Evolutionary conservation across 1,140 invertebrate genomes (phyloP).

Genomic region (Tetraneura akinire): DNA sequence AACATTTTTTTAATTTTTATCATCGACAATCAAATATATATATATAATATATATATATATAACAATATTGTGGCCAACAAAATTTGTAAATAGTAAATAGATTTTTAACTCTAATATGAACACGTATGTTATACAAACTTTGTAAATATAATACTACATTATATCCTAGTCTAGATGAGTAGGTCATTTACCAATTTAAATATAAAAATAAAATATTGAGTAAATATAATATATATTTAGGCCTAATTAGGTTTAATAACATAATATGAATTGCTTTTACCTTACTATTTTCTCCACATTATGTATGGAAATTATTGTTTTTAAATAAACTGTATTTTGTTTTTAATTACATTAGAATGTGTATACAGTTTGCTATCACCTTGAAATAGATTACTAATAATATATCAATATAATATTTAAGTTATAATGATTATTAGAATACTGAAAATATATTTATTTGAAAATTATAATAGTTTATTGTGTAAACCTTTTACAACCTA

Average conservation of each 20-base stretch:
- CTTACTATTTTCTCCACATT: constrained; percentile 19
- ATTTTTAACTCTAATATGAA: constrained; percentile 13
- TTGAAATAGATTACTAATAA: constrained; percentile 12
- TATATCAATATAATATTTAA: constrained; percentile 11
- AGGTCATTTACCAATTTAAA: constrained; percentile 28
- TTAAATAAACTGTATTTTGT: not conserved
- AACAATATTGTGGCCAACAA: constrained; percentile 46
- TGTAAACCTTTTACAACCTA: constrained; percentile 20
- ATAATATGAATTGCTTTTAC: constrained; percentile 20
- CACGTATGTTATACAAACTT: not conserved
- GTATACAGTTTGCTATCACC: constrained; percentile 20
- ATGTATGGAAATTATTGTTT: not conserved
- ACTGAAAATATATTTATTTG: not conserved
- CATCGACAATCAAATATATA: constrained; percentile 43
- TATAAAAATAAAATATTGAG: constrained; percentile 7
- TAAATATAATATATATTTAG: constrained; percentile 14
- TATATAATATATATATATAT: constrained; percentile 25
- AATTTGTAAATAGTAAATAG: constrained; percentile 50
- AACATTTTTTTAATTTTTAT: constrained; percentile 13
- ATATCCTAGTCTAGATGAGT: constrained; percentile 35
- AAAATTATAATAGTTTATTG: not conserved
- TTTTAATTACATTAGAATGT: constrained; percentile 14
- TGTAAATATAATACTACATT: constrained; percentile 43
- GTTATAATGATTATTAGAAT: constrained; percentile 8
- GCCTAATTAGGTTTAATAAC: constrained; percentile 33